These are phyloP conservation scores for Trinorchestia longiramus DNA, from an alignment of 1,140 invertebrate species.

Conservation along the genomic window DNA sequence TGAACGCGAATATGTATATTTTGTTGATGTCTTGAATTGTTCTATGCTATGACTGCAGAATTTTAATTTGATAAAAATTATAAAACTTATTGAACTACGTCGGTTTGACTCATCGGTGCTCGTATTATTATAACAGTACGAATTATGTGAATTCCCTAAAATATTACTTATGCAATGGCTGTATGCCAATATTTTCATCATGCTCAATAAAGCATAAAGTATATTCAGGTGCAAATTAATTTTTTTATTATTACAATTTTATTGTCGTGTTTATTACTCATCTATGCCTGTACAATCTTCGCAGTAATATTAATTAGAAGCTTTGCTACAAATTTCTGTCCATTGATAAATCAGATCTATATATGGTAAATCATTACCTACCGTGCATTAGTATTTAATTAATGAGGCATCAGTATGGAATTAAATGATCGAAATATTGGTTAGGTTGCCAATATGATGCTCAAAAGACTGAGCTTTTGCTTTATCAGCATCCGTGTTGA, in stretches of 20 bases:
- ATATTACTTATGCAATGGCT: conserved; percentile 30
- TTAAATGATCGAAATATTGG: conserved; percentile 1
- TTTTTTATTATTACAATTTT: conserved; percentile 14
- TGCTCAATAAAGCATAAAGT: conserved; percentile 15
- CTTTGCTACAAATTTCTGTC: conserved; percentile 36
- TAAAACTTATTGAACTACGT: neutral
- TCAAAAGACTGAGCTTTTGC: conserved; percentile 20
- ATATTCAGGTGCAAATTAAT: neutral
- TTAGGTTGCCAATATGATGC: conserved; percentile 3
- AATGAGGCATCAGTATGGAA: neutral
- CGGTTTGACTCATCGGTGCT: conserved; percentile 28
- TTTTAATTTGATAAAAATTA: neutral
- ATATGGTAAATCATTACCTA: conserved; percentile 34
- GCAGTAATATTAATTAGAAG: conserved; percentile 35
- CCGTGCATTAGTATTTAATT: conserved; percentile 18
- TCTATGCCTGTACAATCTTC: conserved; percentile 50
- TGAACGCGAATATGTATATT: neutral
- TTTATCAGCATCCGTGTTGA: conserved; percentile 6
- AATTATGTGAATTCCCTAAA: neutral
- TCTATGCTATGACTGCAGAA: neutral
- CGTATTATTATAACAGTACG: conserved; percentile 16
- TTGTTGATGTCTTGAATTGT: neutral
- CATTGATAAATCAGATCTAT: conserved; percentile 39
- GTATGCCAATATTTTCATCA: neutral
- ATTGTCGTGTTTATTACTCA: conserved; percentile 18